Evolutionary conservation across 2,888 invertebrate species (phyloP), one percentile per base, ranked within the genome.

Genomic region (Resseliella maxima): DNA sequence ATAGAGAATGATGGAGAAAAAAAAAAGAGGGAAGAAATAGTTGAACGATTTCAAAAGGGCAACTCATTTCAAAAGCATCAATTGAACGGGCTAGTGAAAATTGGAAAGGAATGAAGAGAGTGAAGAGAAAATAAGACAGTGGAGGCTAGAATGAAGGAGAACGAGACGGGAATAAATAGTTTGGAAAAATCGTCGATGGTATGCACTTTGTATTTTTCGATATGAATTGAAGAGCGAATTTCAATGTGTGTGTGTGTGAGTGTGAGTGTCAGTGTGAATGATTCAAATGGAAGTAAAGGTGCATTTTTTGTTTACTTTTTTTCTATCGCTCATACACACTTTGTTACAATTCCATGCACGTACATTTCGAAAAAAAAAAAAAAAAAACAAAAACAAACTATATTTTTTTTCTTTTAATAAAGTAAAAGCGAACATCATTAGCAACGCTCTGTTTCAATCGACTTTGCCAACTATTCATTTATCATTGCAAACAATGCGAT

Each of bases 401-500:
- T n/a, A 12, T 41, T 10, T 72, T n/a, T n/a, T n/a, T n/a, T n/a
- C n/a, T n/a, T n/a, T 72, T 31, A 72, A 31, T 35, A 35, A 72
- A 72, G 72, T 72, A 35, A 31, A 72, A 31, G 72, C 35, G 72
- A 72, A 72, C 72, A 72, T 72, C 72, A 72, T 72, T 72, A 72
- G 72, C 72, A 72, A 72, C 72, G 72, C 72, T 27, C 10, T 72
- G 72, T 35, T 72, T 72, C 72, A 31, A 15, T 2, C 35, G 15
- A 72, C n/a, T 6, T n/a, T 2, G 24, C 59, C 18, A 50, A 59
- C 3, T 31, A 35, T 72, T 72, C 72, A 31, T 72, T 72, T 35
- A 72, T 72, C 72, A 72, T 72, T 2, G 59, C 59, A n/a, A 24
- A n/a, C 27, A 31, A 72, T 3, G 59, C 59, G 31, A 31, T 31